Conservation (phyloP, 2,888 invertebrate genomes). For the Salpingus planirostris region DNA sequence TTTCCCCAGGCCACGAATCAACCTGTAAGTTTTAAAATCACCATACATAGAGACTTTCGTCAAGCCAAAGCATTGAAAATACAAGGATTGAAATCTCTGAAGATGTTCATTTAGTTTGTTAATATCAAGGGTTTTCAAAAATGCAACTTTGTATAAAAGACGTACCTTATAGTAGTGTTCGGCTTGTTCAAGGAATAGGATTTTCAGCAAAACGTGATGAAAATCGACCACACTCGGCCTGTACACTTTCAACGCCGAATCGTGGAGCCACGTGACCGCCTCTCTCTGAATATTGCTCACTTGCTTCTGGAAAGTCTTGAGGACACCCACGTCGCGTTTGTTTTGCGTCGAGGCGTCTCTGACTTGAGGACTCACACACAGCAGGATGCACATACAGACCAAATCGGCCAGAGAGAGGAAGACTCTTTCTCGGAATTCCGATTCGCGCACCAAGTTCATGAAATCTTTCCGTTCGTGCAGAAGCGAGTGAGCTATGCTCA, state of each 20-base stretch:
- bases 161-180: constrained; percentile 78
- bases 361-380: constrained; percentile 63
- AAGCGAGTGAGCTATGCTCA: constrained; percentile 69
- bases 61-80: too few relatives aligned
- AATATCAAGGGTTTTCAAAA: too few relatives aligned
- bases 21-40: too few relatives aligned
- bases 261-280: constrained; percentile 82
- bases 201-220: constrained; percentile 69
- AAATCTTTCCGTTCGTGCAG: constrained; percentile 58
- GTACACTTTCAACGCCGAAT: constrained; percentile 66
- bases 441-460: constrained; percentile 50
- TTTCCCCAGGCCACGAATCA: constrained; percentile 54
- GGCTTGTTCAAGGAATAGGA: constrained; percentile 64
- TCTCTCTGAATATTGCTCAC: constrained; percentile 69
- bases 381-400: constrained; percentile 74
- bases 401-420: constrained; percentile 79
- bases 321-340: constrained; percentile 44
- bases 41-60: too few relatives aligned
- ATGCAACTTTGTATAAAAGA: too few relatives aligned
- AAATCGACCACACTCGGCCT: constrained; percentile 60
- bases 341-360: constrained; percentile 53
- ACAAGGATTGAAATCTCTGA: too few relatives aligned
- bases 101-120: too few relatives aligned
- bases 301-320: constrained; percentile 41
- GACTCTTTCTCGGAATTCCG: constrained; percentile 72